Conservation (phyloP, 2,888 invertebrate species). For the Drosophila anomelani region DNA sequence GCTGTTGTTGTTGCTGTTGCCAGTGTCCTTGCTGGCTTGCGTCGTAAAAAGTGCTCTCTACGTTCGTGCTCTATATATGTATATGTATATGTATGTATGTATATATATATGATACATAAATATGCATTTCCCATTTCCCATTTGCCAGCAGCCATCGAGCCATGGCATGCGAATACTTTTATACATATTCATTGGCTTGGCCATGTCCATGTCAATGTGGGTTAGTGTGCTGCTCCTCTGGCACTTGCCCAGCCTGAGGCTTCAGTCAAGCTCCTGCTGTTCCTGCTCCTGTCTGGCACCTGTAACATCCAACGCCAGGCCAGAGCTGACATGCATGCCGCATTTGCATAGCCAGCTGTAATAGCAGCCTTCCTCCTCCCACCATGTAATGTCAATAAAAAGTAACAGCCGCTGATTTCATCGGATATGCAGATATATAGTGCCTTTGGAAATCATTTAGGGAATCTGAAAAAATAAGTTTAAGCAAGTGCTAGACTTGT, state of each 20-base stretch:
- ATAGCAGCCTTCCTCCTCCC: not conserved
- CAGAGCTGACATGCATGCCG: slow-evolving; percentile 23
- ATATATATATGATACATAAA: slow-evolving; percentile 51
- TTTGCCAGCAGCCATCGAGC: slow-evolving; percentile 23
- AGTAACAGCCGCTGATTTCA: slow-evolving; percentile 25
- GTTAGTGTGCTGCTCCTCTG: slow-evolving; percentile 45
- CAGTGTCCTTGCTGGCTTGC: slow-evolving; percentile 53
- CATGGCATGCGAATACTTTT: slow-evolving; percentile 59
- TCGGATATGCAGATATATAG: slow-evolving; percentile 7
- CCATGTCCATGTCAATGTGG: slow-evolving; percentile 56
- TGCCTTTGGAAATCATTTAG: not conserved
- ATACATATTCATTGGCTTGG: slow-evolving; percentile 55
- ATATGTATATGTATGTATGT: not conserved
- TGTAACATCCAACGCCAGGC: slow-evolving; percentile 32
- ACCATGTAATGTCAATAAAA: slow-evolving; percentile 48
- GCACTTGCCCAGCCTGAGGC: slow-evolving; percentile 6
- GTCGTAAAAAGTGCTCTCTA: slow-evolving; percentile 41
- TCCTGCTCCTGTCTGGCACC: slow-evolving; percentile 23
- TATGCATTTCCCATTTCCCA: slow-evolving; percentile 66
- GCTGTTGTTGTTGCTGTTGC: slow-evolving; percentile 31
- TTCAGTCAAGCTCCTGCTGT: no score
- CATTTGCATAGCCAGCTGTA: slow-evolving; percentile 32
- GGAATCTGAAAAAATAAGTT: not conserved
- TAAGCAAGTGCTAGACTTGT: no score
- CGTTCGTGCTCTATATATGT: slow-evolving; percentile 1